Percentiles rank a stretch among this genome's conserved stretches.
Evolutionary conservation across 92 coral and sea anemone species (phyloP).

Genomic region (Phenganax marumi): DNA sequence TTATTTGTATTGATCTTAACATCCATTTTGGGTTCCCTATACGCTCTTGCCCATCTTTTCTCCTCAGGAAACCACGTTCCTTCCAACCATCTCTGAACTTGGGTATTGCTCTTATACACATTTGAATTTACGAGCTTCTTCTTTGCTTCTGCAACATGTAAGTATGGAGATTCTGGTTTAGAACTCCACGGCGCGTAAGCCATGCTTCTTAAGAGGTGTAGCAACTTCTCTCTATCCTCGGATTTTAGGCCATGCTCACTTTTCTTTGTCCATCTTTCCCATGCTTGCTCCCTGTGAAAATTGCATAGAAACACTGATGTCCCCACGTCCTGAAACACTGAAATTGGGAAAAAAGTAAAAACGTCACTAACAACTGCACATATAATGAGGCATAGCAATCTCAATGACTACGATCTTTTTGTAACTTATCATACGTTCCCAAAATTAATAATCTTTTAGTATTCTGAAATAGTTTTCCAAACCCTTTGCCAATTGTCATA

Average conservation of each 20-base stretch:
- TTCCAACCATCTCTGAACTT: constrained; percentile 23
- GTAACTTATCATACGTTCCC: no score
- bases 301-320: constrained; percentile 33
- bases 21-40: constrained; percentile 21
- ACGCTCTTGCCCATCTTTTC: constrained; percentile 20
- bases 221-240: constrained; percentile 13
- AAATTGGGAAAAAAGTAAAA: constrained; percentile 19
- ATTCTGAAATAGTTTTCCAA: no score
- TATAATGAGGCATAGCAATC: neutral
- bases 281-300: constrained; percentile 27
- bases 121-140: constrained; percentile 11
- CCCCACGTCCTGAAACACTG: constrained; percentile 50
- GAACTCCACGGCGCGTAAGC: constrained; percentile 23
- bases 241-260: constrained; percentile 14
- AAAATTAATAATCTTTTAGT: no score
- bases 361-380: neutral
- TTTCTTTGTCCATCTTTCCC: constrained; percentile 30
- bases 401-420: neutral
- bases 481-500: no score
- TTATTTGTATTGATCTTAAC: constrained; percentile 13
- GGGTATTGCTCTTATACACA: constrained; percentile 21
- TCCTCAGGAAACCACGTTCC: constrained; percentile 29
- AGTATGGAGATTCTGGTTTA: constrained; percentile 9
- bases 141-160: constrained; percentile 27
- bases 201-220: constrained; percentile 15